Base-by-base conservation (phyloP, 2,888 invertebrate genomes). In the Agrochola macilenta region DNA sequence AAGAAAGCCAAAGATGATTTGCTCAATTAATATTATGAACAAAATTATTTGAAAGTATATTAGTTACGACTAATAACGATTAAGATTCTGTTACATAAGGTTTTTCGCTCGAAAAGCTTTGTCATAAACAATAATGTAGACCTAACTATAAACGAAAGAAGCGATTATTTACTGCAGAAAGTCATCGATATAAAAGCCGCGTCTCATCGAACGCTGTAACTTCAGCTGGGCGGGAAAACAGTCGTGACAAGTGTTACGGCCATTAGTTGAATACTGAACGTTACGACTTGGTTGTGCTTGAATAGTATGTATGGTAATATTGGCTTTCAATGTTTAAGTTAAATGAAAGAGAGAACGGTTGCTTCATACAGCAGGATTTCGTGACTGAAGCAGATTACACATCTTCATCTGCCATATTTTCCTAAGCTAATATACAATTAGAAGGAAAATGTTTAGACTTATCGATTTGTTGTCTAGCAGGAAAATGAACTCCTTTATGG, bases 241-340 rank as follows among this genome's bases (percentile, higher is more conserved):
- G 65, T 69, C 39, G 78, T 82, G 72, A 69, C 69, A 72, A 77
- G 77, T 82, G 52, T 77, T 65, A 72, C 64, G 46, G 30, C 68
- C 77, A 65, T 77, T 81, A 72, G 57, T 60, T 68, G 39, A 64
- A 63, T 81, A 46, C 68, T 63, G 68, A 75, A 52, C 23, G 30
- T 64, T 43, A 63, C 61, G 69, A 66, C 69, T 74, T 30, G 23
- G 14, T 14, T 66, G 60, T 23, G 66, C 39, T 66, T 66, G 64
- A 43, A 23, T 54, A 43, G 57, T 61, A 35, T 57, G 20, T 14
- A 17, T 64, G 23, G n/a, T 52, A 14, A 79, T 46, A 72, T 60
- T 35, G 49, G 7, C 39, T 63, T 60, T 30, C 49, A 26, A 64
- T 74, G 14, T 69, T 20, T 46, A 17, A 14, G 49, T 17, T 57